phyloP scores from a whole-genome alignment of 2,888 invertebrate species.

The Buathra laborator region DNA sequence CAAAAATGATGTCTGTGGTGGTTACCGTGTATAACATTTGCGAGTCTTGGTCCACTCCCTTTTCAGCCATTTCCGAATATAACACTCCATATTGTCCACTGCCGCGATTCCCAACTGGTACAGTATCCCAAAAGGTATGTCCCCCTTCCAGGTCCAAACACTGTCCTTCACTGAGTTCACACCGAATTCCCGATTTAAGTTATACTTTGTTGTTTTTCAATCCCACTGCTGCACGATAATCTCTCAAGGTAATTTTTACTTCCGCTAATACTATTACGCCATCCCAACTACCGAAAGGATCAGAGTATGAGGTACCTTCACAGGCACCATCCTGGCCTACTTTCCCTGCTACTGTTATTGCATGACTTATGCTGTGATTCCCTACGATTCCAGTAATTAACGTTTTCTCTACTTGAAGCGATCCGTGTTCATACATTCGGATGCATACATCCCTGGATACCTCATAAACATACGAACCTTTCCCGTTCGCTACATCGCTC shows the following conservation, averaged over 20 bases:
- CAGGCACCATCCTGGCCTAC: not conserved
- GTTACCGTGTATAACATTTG: slow-evolving; percentile 30
- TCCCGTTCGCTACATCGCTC: slow-evolving; percentile 21
- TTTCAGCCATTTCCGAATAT: slow-evolving; percentile 30
- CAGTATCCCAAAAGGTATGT: slow-evolving; percentile 27
- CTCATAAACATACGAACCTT: slow-evolving; percentile 15
- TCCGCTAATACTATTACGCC: slow-evolving; percentile 19
- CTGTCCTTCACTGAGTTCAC: slow-evolving; percentile 11
- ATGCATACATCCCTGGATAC: slow-evolving; percentile 16
- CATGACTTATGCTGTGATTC: slow-evolving; percentile 11
- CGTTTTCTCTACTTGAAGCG: slow-evolving; percentile 2
- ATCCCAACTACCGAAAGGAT: slow-evolving; percentile 24
- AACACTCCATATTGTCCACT: slow-evolving; percentile 9
- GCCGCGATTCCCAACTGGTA: slow-evolving; percentile 6
- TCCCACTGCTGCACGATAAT: not conserved
- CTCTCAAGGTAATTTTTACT: slow-evolving; percentile 11
- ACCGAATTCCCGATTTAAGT: slow-evolving; percentile 18
- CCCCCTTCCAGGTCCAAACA: no score
- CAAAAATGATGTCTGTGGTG: slow-evolving; percentile 16
- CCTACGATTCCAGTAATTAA: not conserved
- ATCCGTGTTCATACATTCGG: slow-evolving; percentile 8
- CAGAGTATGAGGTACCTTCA: not conserved
- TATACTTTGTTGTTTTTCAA: slow-evolving; percentile 22
- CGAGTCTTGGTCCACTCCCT: not conserved
- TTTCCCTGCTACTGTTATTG: slow-evolving; percentile 1